Base-by-base conservation (phyloP, 2,888 invertebrate species). In the Tenodera sinensis region DNA sequence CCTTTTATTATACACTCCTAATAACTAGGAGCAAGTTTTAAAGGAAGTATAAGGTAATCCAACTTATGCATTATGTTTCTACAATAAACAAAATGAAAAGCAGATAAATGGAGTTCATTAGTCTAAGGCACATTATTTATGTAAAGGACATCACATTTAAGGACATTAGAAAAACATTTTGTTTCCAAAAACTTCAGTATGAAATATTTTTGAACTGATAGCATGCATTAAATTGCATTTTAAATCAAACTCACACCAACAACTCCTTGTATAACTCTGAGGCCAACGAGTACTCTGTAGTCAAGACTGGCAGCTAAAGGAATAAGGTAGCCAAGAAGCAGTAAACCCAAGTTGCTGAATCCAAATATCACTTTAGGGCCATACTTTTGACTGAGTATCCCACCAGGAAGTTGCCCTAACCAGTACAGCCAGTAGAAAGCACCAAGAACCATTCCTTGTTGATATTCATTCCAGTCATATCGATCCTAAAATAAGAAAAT, bases 361-460 rank as follows among this genome's bases (percentile, higher is more conserved):
- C 97, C 97, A 92, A 96, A 96, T 25, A 97, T 93, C 83, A 95
- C 92, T 92, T 97, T 97, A 0, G 96, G 96, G 0, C 97, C 97
- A 92, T 95, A 96, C 91, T 94, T 95, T 89, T 95, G 94, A 0
- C 96, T 96, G 87, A 97, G 91, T 89, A 96, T 93, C 81, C 97
- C 97, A 54, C 96, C 97, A 0, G 96, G 96, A 82, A 97, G 93
- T 93, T 97, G 97, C 0, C 95, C 95, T 0, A 95, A 85, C 95
- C 96, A 96, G 92, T 97, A 96, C 1, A 96, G 93, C 95, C 96
- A 97, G 92, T 96, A 97, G 92, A 96, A 97, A 0, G 96, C 95
- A 0, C 96, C 96, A 88, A 97, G 92, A 14, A 95, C 94, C 81
- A 95, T 91, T 20, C 95, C 95, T 92, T 96, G 96, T 89, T 96